Evolutionary conservation across 2,888 invertebrate genomes (phyloP), one percentile per base, ranked within the genome.

Genomic region (Yponomeuta cagnagella): DNA sequence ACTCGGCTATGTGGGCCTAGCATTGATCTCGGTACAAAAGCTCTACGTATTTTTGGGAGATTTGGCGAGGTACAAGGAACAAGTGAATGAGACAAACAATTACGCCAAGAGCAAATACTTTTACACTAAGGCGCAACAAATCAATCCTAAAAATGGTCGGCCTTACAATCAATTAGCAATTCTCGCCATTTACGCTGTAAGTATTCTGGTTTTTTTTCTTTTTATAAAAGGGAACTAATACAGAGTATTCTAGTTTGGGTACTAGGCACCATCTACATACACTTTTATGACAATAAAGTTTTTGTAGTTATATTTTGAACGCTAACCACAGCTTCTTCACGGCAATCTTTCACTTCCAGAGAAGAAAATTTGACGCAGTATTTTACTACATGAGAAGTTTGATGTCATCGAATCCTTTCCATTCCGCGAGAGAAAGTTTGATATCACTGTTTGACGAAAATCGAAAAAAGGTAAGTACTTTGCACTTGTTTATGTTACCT

Each of bases 321-420:
- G 8, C 43, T 43, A 43, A 43, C 43, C 43, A 43, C 43, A 43
- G 3, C 9, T 8, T 43, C 23, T 23, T 23, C 23, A 23, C 43
- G 43, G 43, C 43, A 43, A 43, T 43, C 75, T 73, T 76, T 76
- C 77, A 79, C 72, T 94, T 94, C 70, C 90, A 98, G 98, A 95
- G 96, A 89, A 94, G 97, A 81, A 97, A 97, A 93, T 93, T 98
- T 75, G 98, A 98, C 87, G 98, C 98, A n/a, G 97, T 98, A 8
- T 99, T 98, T 88, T 98, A 97, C 88, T 98, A 98, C 84, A 97
- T 98, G 96, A 94, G 98, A 78, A 98, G 98, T 87, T 92, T 98
- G 77, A 97, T 98, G 94, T 97, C 98, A 72, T 97, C 98, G 65
- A 98, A 98, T 93, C 97, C 98, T 2, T 96, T 98, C 82, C 95